Percentiles rank a stretch among this genome's conserved stretches.
These are phyloP conservation scores for Gyrodactylus bullatarudis DNA, from an alignment of 1,140 invertebrate genomes.

Conservation along the genomic window DNA sequence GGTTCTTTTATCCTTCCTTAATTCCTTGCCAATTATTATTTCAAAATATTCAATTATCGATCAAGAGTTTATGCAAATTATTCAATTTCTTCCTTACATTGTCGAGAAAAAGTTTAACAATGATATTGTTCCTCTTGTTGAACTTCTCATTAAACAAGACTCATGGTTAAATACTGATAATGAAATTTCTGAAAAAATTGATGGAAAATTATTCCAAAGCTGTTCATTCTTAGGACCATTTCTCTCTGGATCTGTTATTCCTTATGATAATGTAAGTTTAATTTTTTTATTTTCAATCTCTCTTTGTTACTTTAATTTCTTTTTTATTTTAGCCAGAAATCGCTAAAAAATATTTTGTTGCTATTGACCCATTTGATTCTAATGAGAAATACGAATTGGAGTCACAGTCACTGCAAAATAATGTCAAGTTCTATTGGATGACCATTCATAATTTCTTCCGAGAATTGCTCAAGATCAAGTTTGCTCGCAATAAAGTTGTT, in stretches of 20 bases:
- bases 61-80: not conserved
- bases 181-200: not conserved
- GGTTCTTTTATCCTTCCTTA: not conserved
- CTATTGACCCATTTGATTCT: not conserved
- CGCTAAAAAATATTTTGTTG: not conserved
- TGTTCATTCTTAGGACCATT: not conserved
- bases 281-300: not conserved
- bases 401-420: not conserved
- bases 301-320: not conserved
- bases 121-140: not conserved
- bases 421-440: not conserved
- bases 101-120: not conserved
- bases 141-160: not conserved
- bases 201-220: not conserved
- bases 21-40: not conserved
- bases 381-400: not conserved
- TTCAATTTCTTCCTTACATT: not conserved
- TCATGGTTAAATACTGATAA: too few species aligned
- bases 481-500: not conserved
- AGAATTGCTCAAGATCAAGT: not conserved
- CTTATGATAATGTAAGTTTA: not conserved
- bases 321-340: not conserved
- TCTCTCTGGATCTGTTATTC: not conserved
- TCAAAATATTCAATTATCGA: not conserved
- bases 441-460: not conserved